phyloP scores from a whole-genome alignment of 2,113 vertebrate genomes.

The Paradoxurus hermaphroditus region DNA sequence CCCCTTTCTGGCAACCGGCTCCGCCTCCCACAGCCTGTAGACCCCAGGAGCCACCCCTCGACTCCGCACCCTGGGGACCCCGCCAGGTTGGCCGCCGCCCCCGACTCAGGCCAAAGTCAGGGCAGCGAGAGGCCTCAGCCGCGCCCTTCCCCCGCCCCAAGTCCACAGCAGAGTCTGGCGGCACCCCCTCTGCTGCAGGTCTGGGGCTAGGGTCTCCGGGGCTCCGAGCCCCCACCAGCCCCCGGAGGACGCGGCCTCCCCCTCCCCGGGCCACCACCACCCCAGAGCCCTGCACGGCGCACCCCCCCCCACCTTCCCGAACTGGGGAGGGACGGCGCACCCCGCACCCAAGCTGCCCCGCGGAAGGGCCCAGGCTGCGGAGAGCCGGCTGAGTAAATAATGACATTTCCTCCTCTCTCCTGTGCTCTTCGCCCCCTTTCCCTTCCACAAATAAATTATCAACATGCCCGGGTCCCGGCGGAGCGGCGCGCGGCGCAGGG shows the following conservation, averaged over 20 bases:
- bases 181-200: neutral
- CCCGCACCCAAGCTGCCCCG: neutral
- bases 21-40: neutral
- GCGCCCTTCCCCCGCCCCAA: too few species aligned
- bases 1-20: neutral
- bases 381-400: slow-evolving; percentile 38
- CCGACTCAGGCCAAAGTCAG: neutral
- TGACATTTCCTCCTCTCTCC: slow-evolving; percentile 43
- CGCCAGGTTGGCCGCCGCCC: neutral
- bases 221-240: neutral
- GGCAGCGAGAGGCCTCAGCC: neutral
- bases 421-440: slow-evolving; percentile 48
- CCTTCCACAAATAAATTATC: slow-evolving; percentile 77
- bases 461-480: slow-evolving; percentile 65
- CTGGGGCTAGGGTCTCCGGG: neutral
- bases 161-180: too few species aligned
- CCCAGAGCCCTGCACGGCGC: neutral
- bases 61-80: neutral
- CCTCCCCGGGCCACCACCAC: neutral
- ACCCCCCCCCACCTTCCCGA: neutral
- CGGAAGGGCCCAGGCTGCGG: neutral
- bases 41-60: neutral
- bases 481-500: slow-evolving; percentile 40
- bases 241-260: neutral
- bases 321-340: neutral